Evolutionary conservation across 1,140 invertebrate species (phyloP).

Genomic region (Stegodyphus mimosarum): DNA sequence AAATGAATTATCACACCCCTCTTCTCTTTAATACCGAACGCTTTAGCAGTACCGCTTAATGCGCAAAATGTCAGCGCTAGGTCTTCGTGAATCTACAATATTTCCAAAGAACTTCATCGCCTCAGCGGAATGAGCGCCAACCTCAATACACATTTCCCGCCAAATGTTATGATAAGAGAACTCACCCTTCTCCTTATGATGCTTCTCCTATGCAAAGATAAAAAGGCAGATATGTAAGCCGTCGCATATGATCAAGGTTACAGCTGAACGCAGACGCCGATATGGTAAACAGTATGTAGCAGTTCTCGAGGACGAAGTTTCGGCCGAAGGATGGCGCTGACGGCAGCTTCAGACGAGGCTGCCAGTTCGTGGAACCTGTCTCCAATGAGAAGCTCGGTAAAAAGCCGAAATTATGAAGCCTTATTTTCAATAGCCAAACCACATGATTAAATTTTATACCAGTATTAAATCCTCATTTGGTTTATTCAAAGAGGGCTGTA

Average conservation of each 20-base stretch:
- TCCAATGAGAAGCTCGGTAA: too few relatives aligned
- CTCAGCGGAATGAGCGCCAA: constrained; percentile 28
- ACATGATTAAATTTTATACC: too few relatives aligned
- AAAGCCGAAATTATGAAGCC: too few relatives aligned
- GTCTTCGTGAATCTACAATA: constrained; percentile 10
- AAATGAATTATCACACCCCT: constrained; percentile 48
- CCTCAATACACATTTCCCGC: constrained; percentile 55
- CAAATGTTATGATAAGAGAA: constrained; percentile 60
- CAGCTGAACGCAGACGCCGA: constrained; percentile 58
- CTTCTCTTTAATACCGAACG: constrained; percentile 19
- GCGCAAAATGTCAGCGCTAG: constrained; percentile 55
- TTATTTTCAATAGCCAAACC: too few relatives aligned
- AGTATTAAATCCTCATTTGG: too few relatives aligned
- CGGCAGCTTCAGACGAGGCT: too few relatives aligned
- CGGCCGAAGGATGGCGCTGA: constrained; percentile 48
- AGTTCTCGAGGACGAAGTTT: constrained; percentile 22
- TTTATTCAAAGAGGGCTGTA: too few relatives aligned
- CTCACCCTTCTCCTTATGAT: constrained; percentile 42
- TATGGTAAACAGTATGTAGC: constrained; percentile 53
- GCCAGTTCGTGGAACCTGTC: too few relatives aligned
- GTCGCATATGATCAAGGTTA: constrained; percentile 60
- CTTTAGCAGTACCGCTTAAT: constrained; percentile 33
- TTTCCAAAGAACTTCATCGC: constrained; percentile 2
- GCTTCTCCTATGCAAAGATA: constrained; percentile 59
- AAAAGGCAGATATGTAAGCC: constrained; percentile 59